These are phyloP conservation scores for Halichoerus grypus DNA, from an alignment of 2,113 vertebrate genomes.

Conservation along the genomic window DNA sequence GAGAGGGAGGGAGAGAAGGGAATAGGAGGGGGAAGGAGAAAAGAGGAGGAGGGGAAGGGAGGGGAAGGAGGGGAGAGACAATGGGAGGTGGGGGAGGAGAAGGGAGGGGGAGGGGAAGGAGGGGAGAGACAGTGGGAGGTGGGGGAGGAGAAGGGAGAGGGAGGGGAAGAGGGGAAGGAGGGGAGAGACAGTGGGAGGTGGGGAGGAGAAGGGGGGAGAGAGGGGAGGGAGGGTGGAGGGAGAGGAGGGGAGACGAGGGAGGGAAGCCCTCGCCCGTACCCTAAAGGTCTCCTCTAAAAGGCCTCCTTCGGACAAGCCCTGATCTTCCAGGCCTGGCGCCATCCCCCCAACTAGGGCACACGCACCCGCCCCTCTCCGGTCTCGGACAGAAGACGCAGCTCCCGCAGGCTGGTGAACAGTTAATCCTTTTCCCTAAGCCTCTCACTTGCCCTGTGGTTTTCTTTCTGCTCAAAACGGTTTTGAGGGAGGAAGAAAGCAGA, in stretches of 20 bases:
- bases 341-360: fast-evolving
- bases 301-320: background rate
- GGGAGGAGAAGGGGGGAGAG: no score
- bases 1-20: no score
- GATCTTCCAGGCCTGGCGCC: no score
- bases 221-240: background rate
- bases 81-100: no score
- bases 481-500: background rate
- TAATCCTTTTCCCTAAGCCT: fast-evolving
- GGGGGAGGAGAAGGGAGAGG: no score
- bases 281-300: no score
- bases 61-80: no score
- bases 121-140: no score
- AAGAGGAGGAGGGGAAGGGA: no score
- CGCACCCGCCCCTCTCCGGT: fast-evolving
- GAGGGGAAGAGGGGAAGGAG: background rate
- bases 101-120: no score
- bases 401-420: background rate
- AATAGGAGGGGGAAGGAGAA: no score
- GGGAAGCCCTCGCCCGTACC: fast-evolving
- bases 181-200: background rate
- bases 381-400: fast-evolving
- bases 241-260: background rate
- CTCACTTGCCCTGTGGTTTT: constrained; percentile 14
- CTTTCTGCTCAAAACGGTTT: background rate